Percentiles rank a stretch among this genome's conserved stretches.
These are phyloP conservation scores for Geotrypetes seraphini DNA, from an alignment of 2,797 vertebrate genomes.

Conservation along the genomic window DNA sequence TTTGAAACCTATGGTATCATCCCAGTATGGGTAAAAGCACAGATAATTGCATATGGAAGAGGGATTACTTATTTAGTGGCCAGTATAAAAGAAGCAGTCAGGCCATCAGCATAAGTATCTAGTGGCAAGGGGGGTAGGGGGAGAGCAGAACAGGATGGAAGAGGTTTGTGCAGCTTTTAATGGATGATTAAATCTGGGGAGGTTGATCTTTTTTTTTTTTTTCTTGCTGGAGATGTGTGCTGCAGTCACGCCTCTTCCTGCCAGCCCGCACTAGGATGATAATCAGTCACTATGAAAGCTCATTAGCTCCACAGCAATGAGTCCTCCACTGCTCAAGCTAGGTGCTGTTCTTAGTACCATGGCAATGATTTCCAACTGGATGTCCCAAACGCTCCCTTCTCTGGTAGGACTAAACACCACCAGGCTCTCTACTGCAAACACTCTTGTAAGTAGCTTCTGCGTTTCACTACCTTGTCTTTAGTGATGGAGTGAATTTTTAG, in stretches of 20 bases:
- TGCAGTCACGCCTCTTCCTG: slow-evolving; percentile 50
- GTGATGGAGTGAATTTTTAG: slow-evolving; percentile 11
- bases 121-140: background rate
- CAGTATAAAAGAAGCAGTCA: too few species aligned
- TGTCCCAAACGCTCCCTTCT: slow-evolving; percentile 65
- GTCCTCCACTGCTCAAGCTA: slow-evolving; percentile 58
- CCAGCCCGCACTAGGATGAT: slow-evolving; percentile 36
- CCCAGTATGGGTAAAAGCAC: slow-evolving; percentile 1
- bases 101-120: background rate
- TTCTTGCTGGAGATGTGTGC: slow-evolving; percentile 34
- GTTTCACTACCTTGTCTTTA: slow-evolving; percentile 19
- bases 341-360: slow-evolving; percentile 61
- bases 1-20: background rate
- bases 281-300: slow-evolving; percentile 57
- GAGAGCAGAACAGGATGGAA: slow-evolving; percentile 5
- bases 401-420: slow-evolving; percentile 59
- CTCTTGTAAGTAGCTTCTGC: slow-evolving; percentile 55
- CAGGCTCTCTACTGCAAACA: slow-evolving; percentile 42
- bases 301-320: slow-evolving; percentile 61
- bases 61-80: slow-evolving; percentile 5
- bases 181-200: slow-evolving; percentile 19
- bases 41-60: background rate
- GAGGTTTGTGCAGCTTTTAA: slow-evolving; percentile 13
- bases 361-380: slow-evolving; percentile 68
- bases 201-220: slow-evolving; percentile 38